Evolutionary conservation across 1,140 invertebrate genomes (phyloP), one percentile per base, ranked within the genome.

Genomic region (Colletes latitarsis): DNA sequence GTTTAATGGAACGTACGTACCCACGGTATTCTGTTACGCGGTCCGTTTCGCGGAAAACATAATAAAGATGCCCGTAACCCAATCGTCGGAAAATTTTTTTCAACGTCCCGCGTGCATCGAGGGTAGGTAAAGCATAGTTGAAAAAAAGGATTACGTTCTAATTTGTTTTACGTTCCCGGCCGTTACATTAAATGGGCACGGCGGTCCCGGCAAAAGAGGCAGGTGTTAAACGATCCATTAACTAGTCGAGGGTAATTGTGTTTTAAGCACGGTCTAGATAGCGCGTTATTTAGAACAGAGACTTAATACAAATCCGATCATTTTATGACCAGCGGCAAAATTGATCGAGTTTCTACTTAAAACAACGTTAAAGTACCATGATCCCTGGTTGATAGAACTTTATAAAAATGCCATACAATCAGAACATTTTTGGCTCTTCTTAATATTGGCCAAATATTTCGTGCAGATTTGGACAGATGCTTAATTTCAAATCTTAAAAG

Each of bases 151-250:
- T 78, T n/a, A n/a, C n/a, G n/a, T n/a, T 72, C 72, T 69, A 78
- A 78, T 78, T 78, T 78, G 77, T 78, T 78, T 78, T 69, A 57
- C 63, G 69, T 64, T 64, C 58, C 77, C 15, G 58, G 15, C 55
- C 77, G 69, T 78, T 78, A 73, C 77, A 49, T 73, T 64, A 72
- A 72, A 72, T 46, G 69, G 53, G 49, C 49, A 17, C 46, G 15
- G 53, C 49, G 41, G 41, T 52, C 43, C 58, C 6, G 68, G 58
- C 73, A 73, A 64, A 64, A 17, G 70, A 64, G 69, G 58, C 77
- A 73, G 71, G 77, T 72, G 77, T 78, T 78, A 63, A 78, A 78
- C 77, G 77, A 78, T 78, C 77, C 77, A 78, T 78, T 78, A 73
- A 78, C 77, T 30, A 46, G 69, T 46, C 69, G 49, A 6, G 41